Conservation (phyloP, 1,140 invertebrate genomes). For the Camponotus vicinus region DNA sequence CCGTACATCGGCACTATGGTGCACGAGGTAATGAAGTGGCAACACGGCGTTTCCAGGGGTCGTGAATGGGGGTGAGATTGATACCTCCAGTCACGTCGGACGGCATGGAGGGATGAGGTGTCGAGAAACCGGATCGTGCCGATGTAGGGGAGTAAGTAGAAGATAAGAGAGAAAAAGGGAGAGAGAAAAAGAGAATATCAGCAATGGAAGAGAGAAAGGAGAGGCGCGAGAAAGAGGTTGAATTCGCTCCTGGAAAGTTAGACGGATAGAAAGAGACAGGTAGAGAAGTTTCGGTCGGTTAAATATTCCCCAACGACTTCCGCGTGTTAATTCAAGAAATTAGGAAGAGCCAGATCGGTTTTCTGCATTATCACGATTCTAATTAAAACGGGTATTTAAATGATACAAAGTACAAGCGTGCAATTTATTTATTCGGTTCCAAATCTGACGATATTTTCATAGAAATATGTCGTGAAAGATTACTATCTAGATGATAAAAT, state of each 20-base stretch:
- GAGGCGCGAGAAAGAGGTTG: conserved; percentile 59
- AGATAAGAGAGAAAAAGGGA: conserved; percentile 37
- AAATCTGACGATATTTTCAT: neutral
- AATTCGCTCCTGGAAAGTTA: conserved; percentile 53
- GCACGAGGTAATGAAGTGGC: conserved; percentile 81
- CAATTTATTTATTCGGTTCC: conserved; percentile 3
- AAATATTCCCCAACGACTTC: conserved; percentile 67
- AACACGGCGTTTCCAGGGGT: conserved; percentile 79
- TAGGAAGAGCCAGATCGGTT: conserved; percentile 64
- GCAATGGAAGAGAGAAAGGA: neutral
- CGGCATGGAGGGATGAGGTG: conserved; percentile 73
- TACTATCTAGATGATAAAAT: neutral
- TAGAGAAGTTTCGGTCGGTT: conserved; percentile 75
- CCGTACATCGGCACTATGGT: conserved; percentile 67
- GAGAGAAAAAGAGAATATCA: conserved; percentile 46
- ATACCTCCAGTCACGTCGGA: conserved; percentile 80
- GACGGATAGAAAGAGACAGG: conserved; percentile 30
- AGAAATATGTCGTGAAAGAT: neutral
- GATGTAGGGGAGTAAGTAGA: conserved; percentile 56
- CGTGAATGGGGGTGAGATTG: conserved; percentile 80
- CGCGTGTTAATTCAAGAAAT: conserved; percentile 75
- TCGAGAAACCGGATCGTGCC: conserved; percentile 78
- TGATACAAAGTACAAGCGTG: neutral
- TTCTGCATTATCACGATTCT: conserved; percentile 63
- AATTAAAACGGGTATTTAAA: conserved; percentile 67